Evolutionary conservation across 37 sponge, comb jelly and placozoan species (phyloP).

Genomic region (Aplysina aerophoba): DNA sequence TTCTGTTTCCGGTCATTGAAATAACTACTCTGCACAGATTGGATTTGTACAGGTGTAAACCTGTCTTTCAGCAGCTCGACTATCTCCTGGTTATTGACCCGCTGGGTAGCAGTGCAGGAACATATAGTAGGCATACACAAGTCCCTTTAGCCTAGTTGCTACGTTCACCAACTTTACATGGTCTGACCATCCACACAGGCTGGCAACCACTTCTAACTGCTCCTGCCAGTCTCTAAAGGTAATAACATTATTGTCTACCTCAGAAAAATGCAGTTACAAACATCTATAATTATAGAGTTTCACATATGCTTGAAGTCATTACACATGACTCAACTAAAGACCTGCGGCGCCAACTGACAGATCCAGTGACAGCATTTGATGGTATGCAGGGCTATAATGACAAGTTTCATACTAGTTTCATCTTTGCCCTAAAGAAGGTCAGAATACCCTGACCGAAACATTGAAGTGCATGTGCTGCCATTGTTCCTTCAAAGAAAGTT

Average conservation of each 20-base stretch:
- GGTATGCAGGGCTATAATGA: too few species aligned
- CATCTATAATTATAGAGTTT: too few species aligned
- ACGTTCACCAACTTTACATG: constrained; percentile 46
- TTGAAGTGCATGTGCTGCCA: too few species aligned
- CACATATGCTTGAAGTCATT: too few species aligned
- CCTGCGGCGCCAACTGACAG: too few species aligned
- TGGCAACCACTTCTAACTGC: constrained; percentile 50
- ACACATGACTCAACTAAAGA: too few species aligned
- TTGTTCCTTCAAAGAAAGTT: too few species aligned
- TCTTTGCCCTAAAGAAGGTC: too few species aligned
- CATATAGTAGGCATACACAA: constrained; percentile 51
- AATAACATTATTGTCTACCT: constrained; percentile 38
- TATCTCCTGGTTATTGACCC: constrained; percentile 15
- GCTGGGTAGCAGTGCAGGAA: constrained; percentile 39
- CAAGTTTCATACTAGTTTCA: too few species aligned
- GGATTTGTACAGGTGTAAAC: constrained; percentile 50
- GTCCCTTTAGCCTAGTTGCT: constrained; percentile 32
- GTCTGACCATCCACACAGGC: constrained; percentile 23
- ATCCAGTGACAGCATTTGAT: too few species aligned
- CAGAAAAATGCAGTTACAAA: too few species aligned
- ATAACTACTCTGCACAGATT: constrained; percentile 31
- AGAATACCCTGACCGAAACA: too few species aligned
- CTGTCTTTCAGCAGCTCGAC: constrained; percentile 31
- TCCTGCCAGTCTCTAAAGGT: constrained; percentile 51
- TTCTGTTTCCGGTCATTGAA: constrained; percentile 56